A percentile compares a stretch with the other conserved stretches of the same genome.
phyloP scores from a whole-genome alignment of 2,888 invertebrate genomes.

The Drosophila recens region DNA sequence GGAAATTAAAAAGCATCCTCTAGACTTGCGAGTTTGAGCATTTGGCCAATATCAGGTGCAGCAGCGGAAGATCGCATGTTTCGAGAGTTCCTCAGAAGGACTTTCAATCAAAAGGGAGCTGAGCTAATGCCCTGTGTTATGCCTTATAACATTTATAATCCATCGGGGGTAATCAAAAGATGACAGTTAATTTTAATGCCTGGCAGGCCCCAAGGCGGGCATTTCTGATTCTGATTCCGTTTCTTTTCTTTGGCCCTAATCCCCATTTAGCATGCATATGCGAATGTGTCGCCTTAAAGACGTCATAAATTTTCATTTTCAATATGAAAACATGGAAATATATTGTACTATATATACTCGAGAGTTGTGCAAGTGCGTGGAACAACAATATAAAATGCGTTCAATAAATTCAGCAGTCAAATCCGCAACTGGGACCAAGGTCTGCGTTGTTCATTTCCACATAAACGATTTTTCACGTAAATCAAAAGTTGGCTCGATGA shows the following conservation, averaged over 20 bases:
- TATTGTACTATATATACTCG: conserved; percentile 17
- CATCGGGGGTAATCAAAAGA: conserved; percentile 54
- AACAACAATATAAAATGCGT: conserved; percentile 54
- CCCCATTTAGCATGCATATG: conserved; percentile 71
- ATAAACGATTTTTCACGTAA: conserved; percentile 79
- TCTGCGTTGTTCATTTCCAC: conserved; percentile 62
- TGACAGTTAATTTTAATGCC: conserved; percentile 63
- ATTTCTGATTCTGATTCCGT: conserved; percentile 25
- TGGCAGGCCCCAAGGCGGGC: conserved; percentile 10
- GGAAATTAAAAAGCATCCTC: conserved; percentile 44
- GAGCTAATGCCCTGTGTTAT: background rate
- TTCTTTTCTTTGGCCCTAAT: conserved; percentile 50
- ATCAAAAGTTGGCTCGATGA: conserved; percentile 70
- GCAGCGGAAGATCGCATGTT: background rate
- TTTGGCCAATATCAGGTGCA: conserved; percentile 52
- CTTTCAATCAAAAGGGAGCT: conserved; percentile 6
- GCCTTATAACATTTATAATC: conserved; percentile 24
- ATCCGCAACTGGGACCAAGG: conserved; percentile 37
- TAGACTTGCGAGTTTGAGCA: conserved; percentile 3
- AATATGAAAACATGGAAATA: conserved; percentile 63
- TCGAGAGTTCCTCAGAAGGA: background rate
- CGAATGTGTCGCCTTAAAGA: conserved; percentile 76
- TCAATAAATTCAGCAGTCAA: conserved; percentile 73
- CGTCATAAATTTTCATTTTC: conserved; percentile 78
- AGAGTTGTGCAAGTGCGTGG: conserved; percentile 53